phyloP scores from a whole-genome alignment of 2,888 invertebrate species.

The Hirudinaria manillensis region DNA sequence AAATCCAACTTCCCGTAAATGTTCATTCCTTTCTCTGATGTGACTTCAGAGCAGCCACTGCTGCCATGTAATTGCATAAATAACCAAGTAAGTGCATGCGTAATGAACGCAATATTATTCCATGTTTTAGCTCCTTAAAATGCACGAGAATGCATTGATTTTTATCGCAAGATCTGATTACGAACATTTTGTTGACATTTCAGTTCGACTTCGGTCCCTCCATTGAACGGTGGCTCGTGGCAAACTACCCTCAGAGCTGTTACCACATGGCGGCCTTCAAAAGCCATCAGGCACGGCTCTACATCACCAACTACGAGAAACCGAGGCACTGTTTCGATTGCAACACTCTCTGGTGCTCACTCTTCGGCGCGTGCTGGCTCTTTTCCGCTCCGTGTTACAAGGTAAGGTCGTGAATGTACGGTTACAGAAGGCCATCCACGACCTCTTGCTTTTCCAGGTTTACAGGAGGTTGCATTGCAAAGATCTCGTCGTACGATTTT shows the following conservation, averaged over 20 bases:
- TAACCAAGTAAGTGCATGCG: too few species aligned
- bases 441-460: conserved; percentile 11
- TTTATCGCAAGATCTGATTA: too few species aligned
- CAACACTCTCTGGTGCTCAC: conserved; percentile 40
- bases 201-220: conserved; percentile 43
- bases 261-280: conserved; percentile 38
- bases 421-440: not conserved
- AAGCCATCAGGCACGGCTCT: conserved; percentile 40
- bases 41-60: too few species aligned
- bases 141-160: too few species aligned
- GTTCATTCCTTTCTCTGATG: too few species aligned
- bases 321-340: conserved; percentile 42
- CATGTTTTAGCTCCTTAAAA: too few species aligned
- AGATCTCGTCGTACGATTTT: conserved; percentile 30
- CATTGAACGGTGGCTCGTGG: conserved; percentile 39
- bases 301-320: conserved; percentile 41
- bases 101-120: too few species aligned
- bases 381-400: conserved; percentile 42
- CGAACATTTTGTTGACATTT: not conserved
- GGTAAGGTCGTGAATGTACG: conserved; percentile 31
- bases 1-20: too few species aligned
- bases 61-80: too few species aligned
- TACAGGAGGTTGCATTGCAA: conserved; percentile 31
- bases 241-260: conserved; percentile 38
- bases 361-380: conserved; percentile 41